Evolutionary conservation across 2,888 invertebrate species (phyloP), one percentile per base, ranked within the genome.

Genomic region (Leptogaster cylindrica): DNA sequence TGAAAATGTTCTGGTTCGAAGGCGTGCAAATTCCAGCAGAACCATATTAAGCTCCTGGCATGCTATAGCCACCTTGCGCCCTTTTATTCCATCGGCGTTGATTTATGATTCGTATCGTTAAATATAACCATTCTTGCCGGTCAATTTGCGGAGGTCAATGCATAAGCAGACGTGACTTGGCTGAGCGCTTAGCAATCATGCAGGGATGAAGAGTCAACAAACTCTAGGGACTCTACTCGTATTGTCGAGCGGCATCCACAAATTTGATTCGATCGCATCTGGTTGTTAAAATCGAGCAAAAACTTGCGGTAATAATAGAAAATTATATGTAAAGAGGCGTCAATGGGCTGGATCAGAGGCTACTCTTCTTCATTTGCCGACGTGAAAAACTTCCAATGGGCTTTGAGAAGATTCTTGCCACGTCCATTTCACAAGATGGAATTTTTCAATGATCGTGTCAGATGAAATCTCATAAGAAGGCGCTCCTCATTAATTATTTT

Each of bases 81-180:
- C 18, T 18, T 12, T 41, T 18, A 18, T 41, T 41, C 41, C 14
- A 3, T 18, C 41, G 18, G 41, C 41, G 41, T 41, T 41, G 41
- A 41, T 41, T 41, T 41, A 41, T 41, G 41, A 41, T 41, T n/a
- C 16, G 14, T 41, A 41, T 41, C 41, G 41, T 41, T 41, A 41
- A 41, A 41, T 41, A 41, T 18, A 41, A 18, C 41, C 41, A 41
- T 41, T 41, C 41, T 41, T 41, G 16, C 41, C 41, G 41, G 41
- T 41, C 18, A 41, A 41, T 41, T 41, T 41, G 41, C 41, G 18
- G 16, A 41, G 41, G 41, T 41, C 41, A 41, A 14, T 41, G 41
- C 41, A 41, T 41, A 41, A 41, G 16, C 18, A 41, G 41, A 41
- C 41, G 41, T 41, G 41, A 41, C 41, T 41, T n/a, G 14, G 41